A percentile compares a stretch with the other conserved stretches of the same genome.
phyloP scores from a whole-genome alignment of 2,888 invertebrate genomes.

The Craniophora ligustri region DNA sequence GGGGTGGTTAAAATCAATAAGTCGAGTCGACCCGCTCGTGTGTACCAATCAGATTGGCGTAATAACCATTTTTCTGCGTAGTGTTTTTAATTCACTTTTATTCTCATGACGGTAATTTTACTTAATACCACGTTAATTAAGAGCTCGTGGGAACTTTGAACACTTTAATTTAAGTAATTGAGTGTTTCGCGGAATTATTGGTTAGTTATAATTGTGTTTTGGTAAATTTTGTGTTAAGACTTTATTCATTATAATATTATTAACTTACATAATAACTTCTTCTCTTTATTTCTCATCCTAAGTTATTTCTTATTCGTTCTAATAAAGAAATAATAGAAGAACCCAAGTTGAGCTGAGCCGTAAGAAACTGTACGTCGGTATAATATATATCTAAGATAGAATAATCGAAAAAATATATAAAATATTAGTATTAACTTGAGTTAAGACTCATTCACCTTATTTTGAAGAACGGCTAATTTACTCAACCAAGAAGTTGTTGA shows the following conservation, averaged over 20 bases:
- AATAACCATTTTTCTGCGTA: slow-evolving; percentile 51
- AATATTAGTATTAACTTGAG: too few relatives aligned
- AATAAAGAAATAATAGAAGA: too few relatives aligned
- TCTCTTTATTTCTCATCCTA: too few relatives aligned
- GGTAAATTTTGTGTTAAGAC: not conserved
- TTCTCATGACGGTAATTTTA: slow-evolving; percentile 22
- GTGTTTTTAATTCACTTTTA: slow-evolving; percentile 32
- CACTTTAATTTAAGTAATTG: slow-evolving; percentile 36
- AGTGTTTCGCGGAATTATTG: slow-evolving; percentile 16
- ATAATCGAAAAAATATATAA: too few relatives aligned
- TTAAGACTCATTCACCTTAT: too few relatives aligned
- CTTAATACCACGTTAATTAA: slow-evolving; percentile 35
- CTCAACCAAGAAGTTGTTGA: too few relatives aligned
- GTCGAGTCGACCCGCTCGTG: slow-evolving; percentile 49
- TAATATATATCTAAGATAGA: too few relatives aligned
- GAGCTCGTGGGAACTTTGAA: slow-evolving; percentile 19
- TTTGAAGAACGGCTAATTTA: too few relatives aligned
- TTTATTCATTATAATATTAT: not conserved
- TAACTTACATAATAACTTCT: too few relatives aligned
- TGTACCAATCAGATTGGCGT: slow-evolving; percentile 48
- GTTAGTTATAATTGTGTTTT: slow-evolving; percentile 6
- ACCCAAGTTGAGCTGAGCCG: too few relatives aligned
- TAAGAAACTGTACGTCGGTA: too few relatives aligned
- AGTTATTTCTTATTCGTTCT: too few relatives aligned
- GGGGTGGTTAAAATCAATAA: slow-evolving; percentile 84